These are phyloP conservation scores for Phyto melanocephala DNA, from an alignment of 2,888 invertebrate species.

Conservation along the genomic window DNA sequence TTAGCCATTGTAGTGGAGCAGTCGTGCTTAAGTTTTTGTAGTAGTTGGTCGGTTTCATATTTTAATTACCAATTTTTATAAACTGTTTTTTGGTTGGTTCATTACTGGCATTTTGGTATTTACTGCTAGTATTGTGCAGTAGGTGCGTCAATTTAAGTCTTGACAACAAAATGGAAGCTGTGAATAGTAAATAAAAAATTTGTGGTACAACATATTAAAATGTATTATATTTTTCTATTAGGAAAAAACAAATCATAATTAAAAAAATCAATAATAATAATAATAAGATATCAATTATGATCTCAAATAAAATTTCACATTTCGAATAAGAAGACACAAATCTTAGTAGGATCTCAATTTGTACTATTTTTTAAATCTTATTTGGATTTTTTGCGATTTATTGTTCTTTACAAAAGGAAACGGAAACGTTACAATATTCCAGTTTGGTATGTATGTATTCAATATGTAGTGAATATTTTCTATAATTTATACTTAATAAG, in stretches of 20 bases:
- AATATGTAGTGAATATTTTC: no score
- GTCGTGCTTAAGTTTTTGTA: conserved; percentile 43
- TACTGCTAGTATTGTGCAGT: conserved; percentile 39
- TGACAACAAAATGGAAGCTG: neutral
- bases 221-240: neutral
- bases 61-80: conserved; percentile 51
- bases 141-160: conserved; percentile 48
- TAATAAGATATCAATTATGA: neutral
- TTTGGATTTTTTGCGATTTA: conserved; percentile 16
- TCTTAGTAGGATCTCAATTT: no score
- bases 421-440: conserved; percentile 15
- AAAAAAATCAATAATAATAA: no score
- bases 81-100: conserved; percentile 17
- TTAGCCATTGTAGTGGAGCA: conserved; percentile 18
- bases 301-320: no score
- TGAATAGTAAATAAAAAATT: neutral
- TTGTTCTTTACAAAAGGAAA: conserved; percentile 24
- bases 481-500: no score
- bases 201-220: neutral
- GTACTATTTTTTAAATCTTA: no score
- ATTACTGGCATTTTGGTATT: conserved; percentile 8
- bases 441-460: conserved; percentile 37
- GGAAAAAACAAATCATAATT: conserved; percentile 3
- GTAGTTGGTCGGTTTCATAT: conserved; percentile 45
- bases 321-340: no score